phyloP scores from a whole-genome alignment of 2,888 invertebrate genomes.

The Exephanes ischioxanthus region DNA sequence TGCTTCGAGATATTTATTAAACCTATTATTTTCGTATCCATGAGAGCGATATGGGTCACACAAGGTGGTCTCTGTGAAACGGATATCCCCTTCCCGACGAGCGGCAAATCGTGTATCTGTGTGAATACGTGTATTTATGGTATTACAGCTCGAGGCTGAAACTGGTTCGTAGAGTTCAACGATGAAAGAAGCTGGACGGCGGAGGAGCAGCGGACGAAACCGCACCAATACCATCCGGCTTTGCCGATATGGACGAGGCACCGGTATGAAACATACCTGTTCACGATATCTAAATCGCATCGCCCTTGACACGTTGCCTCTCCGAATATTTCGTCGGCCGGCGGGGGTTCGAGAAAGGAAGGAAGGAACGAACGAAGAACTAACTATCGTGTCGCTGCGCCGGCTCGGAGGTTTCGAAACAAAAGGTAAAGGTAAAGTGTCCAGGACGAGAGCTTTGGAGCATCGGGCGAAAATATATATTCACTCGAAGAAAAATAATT shows the following conservation, averaged over 20 bases:
- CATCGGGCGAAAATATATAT: too few species aligned
- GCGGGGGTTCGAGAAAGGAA: constrained; percentile 16
- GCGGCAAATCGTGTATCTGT: not conserved
- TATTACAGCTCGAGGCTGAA: constrained; percentile 54
- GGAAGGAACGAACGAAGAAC: constrained; percentile 28
- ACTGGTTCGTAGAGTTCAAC: constrained; percentile 61
- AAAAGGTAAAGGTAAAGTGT: constrained; percentile 29
- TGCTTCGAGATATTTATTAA: constrained; percentile 21
- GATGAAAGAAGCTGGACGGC: constrained; percentile 52
- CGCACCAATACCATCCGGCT: constrained; percentile 54
- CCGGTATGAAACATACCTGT: constrained; percentile 58
- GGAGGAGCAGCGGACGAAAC: constrained; percentile 49
- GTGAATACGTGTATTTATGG: constrained; percentile 7
- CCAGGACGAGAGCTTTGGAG: not conserved
- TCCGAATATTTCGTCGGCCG: constrained; percentile 66
- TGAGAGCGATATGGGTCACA: constrained; percentile 58
- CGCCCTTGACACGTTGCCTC: constrained; percentile 65
- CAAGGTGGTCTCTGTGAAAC: constrained; percentile 35
- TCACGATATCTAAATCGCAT: constrained; percentile 68
- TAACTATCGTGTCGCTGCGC: constrained; percentile 59
- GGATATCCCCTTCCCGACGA: constrained; percentile 38
- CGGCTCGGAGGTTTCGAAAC: constrained; percentile 51
- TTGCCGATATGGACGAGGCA: constrained; percentile 41
- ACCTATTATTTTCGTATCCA: constrained; percentile 19
- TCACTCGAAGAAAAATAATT: too few species aligned